Evolutionary conservation across 2,113 vertebrate species (phyloP), one percentile per base, ranked within the genome.

Genomic region (Neoarius graeffei): DNA sequence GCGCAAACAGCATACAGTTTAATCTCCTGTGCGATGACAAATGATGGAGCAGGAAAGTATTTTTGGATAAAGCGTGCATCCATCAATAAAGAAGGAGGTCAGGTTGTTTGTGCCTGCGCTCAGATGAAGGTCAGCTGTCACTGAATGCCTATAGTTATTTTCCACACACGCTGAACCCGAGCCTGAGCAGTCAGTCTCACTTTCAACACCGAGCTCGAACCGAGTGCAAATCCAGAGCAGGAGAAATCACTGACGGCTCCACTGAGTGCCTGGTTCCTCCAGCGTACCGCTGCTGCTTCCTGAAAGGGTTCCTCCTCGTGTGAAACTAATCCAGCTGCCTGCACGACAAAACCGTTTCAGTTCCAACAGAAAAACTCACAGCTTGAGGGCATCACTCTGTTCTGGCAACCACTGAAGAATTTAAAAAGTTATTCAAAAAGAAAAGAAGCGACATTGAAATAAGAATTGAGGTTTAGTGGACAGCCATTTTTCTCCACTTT

Each of bases 51-150:
- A 42, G 57, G 30, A 48, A 82, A 62, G 80, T 62, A 60, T 82
- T 82, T 81, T 62, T 13, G 80, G 80, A 60, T 62, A 62, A 42
- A 81, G 80, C 10, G 17, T 23, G 57, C 5, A 48, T 81, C 57
- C 25, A 81, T 81, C 80, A 42, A 81, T 81, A 81, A 60, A 62
- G 30, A 81, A 42, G 80, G 60, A 81, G 80, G 80, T 82, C 54
- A 82, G 80, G 9, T 82, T 62, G 80, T 82, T 62, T 25, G 27
- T 62, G 80, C 62, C 20, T 59, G 30, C 5, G 5, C 57, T 60
- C 17, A 42, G 30, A 62, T 42, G 80, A 82, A 82, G 80, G 80
- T 82, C 80, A 35, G 80, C 80, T 82, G 80, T 82, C 80, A 82
- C n/a, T 0, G 10, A 60, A 81, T 81, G 42, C 56, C 14, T 35